Evolutionary conservation across 1,140 invertebrate species (phyloP).

Genomic region (Helicoverpa zea): DNA sequence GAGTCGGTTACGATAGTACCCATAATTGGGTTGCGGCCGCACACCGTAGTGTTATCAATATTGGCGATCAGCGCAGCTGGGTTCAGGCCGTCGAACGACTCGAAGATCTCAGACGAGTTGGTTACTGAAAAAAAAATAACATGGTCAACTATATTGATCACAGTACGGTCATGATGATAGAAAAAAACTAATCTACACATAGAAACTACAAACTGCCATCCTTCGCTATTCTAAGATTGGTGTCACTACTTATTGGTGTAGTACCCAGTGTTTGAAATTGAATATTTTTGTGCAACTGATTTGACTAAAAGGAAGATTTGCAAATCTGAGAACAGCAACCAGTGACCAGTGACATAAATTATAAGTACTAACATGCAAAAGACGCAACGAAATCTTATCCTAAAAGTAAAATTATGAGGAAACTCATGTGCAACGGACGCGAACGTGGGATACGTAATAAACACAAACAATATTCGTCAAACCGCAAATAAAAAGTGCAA

Average conservation of each 20-base stretch:
- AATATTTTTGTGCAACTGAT: background rate
- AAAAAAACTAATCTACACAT: conserved; percentile 35
- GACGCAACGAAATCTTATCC: conserved; percentile 47
- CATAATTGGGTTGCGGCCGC: conserved; percentile 96
- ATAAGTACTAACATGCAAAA: conserved; percentile 44
- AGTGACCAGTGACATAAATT: background rate
- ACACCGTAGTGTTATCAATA: conserved; percentile 88
- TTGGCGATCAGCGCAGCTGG: conserved; percentile 88
- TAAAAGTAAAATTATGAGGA: conserved; percentile 48
- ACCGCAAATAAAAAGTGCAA: conserved; percentile 80
- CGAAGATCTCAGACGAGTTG: conserved; percentile 87
- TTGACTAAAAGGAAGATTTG: background rate
- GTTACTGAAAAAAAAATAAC: conserved; percentile 73
- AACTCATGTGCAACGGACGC: conserved; percentile 55
- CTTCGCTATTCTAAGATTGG: conserved; percentile 20
- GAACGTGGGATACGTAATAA: conserved; percentile 63
- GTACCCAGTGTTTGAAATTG: background rate
- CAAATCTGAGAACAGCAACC: conserved; percentile 9
- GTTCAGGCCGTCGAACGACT: conserved; percentile 88
- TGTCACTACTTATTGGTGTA: background rate
- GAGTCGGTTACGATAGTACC: conserved; percentile 96
- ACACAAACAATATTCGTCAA: conserved; percentile 61
- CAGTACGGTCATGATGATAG: background rate
- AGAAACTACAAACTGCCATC: conserved; percentile 10
- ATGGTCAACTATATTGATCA: background rate